These are phyloP conservation scores for Acronicta leporina DNA, from an alignment of 2,888 invertebrate genomes.

Conservation along the genomic window DNA sequence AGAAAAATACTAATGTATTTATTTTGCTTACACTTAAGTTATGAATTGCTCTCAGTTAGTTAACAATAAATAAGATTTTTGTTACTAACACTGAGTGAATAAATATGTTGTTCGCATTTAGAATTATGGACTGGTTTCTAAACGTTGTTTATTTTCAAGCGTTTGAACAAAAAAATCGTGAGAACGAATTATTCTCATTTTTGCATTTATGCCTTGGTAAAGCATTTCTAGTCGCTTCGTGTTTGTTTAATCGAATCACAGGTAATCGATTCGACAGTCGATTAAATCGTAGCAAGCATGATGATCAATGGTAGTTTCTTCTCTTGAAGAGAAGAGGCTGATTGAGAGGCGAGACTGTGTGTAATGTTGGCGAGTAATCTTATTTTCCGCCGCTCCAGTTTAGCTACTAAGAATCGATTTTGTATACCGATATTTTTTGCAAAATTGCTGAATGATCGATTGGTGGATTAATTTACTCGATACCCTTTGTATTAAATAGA, in stretches of 20 bases:
- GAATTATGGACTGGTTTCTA: slow-evolving; percentile 33
- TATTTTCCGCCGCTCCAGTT: too few species aligned
- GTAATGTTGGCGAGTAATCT: too few species aligned
- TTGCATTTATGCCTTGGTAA: not conserved
- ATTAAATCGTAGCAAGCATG: not conserved
- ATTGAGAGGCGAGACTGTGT: too few species aligned
- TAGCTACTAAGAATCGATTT: too few species aligned
- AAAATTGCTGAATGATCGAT: too few species aligned
- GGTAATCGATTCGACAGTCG: not conserved
- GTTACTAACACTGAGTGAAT: slow-evolving; percentile 60
- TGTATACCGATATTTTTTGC: too few species aligned
- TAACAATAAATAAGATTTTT: slow-evolving; percentile 59
- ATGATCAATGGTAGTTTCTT: not conserved
- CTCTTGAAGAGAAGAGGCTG: not conserved
- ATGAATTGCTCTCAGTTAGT: slow-evolving; percentile 65
- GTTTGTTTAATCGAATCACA: not conserved
- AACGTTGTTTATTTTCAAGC: not conserved
- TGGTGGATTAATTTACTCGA: too few species aligned
- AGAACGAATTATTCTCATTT: not conserved
- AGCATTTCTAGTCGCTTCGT: not conserved
- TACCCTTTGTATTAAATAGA: too few species aligned
- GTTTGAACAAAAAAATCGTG: too few species aligned
- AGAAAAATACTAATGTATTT: slow-evolving; percentile 81
- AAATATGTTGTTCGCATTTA: slow-evolving; percentile 36
- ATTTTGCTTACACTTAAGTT: slow-evolving; percentile 80